phyloP scores from a whole-genome alignment of 2,888 invertebrate species.

The Helicoverpa assulta region DNA sequence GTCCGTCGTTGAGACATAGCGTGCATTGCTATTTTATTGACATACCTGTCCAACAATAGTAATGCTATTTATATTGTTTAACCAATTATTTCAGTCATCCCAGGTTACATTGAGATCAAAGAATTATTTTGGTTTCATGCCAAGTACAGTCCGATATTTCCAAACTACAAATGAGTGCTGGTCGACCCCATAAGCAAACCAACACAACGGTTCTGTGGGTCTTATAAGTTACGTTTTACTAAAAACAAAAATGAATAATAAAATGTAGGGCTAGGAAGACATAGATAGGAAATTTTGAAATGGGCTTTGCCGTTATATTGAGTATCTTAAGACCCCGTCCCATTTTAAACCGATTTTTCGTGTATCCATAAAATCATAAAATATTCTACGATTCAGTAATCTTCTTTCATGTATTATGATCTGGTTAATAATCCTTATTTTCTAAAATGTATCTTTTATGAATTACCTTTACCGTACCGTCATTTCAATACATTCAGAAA shows the following conservation, averaged over 20 bases:
- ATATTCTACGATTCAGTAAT: no score
- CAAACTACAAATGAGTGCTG: neutral
- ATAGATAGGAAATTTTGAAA: neutral
- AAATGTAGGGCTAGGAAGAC: neutral
- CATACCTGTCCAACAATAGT: slow-evolving; percentile 24
- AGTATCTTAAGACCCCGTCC: no score
- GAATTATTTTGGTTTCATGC: neutral
- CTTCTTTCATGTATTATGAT: no score
- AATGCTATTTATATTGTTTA: slow-evolving; percentile 5
- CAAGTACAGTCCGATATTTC: no score
- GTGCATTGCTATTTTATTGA: neutral
- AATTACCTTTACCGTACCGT: slow-evolving; percentile 1
- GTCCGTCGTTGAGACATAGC: slow-evolving; percentile 11
- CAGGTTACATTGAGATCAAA: neutral
- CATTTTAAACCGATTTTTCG: no score
- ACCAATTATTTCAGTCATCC: slow-evolving; percentile 15
- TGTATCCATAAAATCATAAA: no score
- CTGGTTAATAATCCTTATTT: no score
- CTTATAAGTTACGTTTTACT: no score
- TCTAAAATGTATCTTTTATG: neutral
- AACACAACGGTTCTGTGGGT: no score
- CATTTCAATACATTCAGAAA: slow-evolving; percentile 12
- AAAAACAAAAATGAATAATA: no score
- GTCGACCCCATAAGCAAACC: no score
- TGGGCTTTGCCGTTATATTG: neutral